Conservation (phyloP, 2,888 invertebrate species). For the Agrilus cyanescens region DNA sequence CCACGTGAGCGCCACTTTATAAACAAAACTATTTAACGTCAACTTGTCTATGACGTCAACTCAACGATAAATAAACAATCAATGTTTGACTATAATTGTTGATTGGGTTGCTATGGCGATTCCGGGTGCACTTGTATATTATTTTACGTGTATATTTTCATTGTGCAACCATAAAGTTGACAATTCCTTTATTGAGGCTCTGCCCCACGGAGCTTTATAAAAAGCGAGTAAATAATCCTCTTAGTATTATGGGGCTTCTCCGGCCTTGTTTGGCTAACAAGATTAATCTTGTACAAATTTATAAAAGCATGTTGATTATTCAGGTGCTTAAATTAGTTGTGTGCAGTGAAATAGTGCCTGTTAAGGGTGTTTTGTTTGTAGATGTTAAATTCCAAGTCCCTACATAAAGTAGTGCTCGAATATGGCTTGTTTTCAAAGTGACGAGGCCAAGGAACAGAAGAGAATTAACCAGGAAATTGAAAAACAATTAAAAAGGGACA, state of each 20-base stretch:
- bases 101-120: no score
- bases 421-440: conserved; percentile 99
- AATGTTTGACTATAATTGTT: conserved; percentile 24
- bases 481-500: conserved; percentile 97
- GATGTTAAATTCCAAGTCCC: conserved; percentile 43
- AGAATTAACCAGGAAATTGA: conserved; percentile 99
- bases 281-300: conserved; percentile 16
- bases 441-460: conserved; percentile 99
- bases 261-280: conserved; percentile 60
- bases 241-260: conserved; percentile 43
- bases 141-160: no score
- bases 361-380: conserved; percentile 37
- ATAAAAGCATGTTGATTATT: conserved; percentile 41
- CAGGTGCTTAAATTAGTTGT: conserved; percentile 29
- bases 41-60: no score
- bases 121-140: no score
- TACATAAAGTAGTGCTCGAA: conserved; percentile 32
- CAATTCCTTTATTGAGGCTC: no score
- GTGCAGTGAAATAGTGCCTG: conserved; percentile 25
- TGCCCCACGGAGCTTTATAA: no score
- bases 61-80: no score
- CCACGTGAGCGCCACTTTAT: no score
- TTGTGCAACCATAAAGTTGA: conserved; percentile 32
- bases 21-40: no score
- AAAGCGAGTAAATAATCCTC: no score